phyloP scores from a whole-genome alignment of 2,797 vertebrate genomes.

The Sparus aurata region DNA sequence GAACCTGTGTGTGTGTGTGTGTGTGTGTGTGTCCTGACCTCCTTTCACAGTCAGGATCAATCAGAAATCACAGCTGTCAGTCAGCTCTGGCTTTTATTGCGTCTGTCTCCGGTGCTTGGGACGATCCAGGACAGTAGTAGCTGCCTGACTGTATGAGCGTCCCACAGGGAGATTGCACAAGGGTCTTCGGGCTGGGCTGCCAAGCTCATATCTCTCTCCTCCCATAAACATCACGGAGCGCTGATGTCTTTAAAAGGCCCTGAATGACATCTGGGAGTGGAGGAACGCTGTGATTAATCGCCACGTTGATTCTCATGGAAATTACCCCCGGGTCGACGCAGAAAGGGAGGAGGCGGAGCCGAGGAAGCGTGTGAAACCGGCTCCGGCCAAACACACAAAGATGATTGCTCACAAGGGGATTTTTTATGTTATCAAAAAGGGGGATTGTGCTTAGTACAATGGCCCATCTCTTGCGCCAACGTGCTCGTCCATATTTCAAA shows the following conservation, averaged over 20 bases:
- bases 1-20: slow-evolving; percentile 3
- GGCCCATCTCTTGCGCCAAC: slow-evolving; percentile 47
- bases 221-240: slow-evolving; percentile 80
- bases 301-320: slow-evolving; percentile 86
- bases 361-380: slow-evolving; percentile 78
- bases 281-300: slow-evolving; percentile 84
- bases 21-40: slow-evolving; percentile 16
- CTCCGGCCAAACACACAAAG: slow-evolving; percentile 73
- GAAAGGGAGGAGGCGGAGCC: slow-evolving; percentile 74
- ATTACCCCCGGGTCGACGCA: slow-evolving; percentile 72
- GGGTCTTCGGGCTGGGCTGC: slow-evolving; percentile 70
- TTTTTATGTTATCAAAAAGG: slow-evolving; percentile 77
- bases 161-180: slow-evolving; percentile 76
- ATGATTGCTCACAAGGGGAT: slow-evolving; percentile 76
- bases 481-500: slow-evolving; percentile 61
- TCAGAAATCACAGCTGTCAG: slow-evolving; percentile 52
- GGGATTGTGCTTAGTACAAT: slow-evolving; percentile 65
- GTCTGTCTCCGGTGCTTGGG: slow-evolving; percentile 44
- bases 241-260: slow-evolving; percentile 84
- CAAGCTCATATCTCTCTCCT: slow-evolving; percentile 77
- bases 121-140: slow-evolving; percentile 77
- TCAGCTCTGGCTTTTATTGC: slow-evolving; percentile 56
- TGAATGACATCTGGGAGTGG: slow-evolving; percentile 85
- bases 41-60: slow-evolving; percentile 35
- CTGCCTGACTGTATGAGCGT: slow-evolving; percentile 79